Evolutionary conservation across 2,888 invertebrate genomes (phyloP).

Genomic region (Imbricaverruca yamaguchii): DNA sequence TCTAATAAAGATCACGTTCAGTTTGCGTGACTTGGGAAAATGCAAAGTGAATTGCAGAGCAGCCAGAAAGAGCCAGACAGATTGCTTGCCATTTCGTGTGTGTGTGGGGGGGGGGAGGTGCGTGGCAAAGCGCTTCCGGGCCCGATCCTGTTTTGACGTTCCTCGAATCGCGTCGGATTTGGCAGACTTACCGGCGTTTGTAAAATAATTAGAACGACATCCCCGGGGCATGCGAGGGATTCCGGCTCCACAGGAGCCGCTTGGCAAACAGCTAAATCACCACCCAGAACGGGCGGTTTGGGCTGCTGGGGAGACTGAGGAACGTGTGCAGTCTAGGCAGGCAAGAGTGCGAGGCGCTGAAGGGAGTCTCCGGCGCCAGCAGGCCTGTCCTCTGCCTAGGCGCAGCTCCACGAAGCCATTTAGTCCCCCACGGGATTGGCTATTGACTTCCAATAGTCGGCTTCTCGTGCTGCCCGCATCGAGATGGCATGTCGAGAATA

Average conservation of each 20-base stretch:
- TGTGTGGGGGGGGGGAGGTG: too few species aligned
- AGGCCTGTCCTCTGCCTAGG: not conserved
- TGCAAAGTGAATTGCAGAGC: too few species aligned
- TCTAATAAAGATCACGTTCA: too few species aligned
- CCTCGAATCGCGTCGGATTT: not conserved
- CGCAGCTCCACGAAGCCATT: not conserved
- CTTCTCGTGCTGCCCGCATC: not conserved
- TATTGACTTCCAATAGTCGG: slow-evolving; percentile 11
- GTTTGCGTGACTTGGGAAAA: too few species aligned
- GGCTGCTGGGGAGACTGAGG: not conserved
- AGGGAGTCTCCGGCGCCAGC: not conserved
- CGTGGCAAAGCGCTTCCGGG: not conserved
- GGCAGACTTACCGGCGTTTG: not conserved
- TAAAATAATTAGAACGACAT: not conserved
- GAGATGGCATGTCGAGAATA: not conserved
- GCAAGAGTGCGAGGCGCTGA: not conserved
- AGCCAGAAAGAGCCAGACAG: too few species aligned
- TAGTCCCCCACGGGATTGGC: not conserved
- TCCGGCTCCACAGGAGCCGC: not conserved
- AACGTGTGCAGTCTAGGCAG: not conserved
- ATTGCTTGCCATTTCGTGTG: too few species aligned
- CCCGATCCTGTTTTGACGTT: not conserved
- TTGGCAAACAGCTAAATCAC: not conserved
- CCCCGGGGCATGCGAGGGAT: not conserved
- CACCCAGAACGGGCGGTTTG: too few species aligned